Evolutionary conservation across 2,113 vertebrate species (phyloP).

Genomic region (Pterocles orientalis): DNA sequence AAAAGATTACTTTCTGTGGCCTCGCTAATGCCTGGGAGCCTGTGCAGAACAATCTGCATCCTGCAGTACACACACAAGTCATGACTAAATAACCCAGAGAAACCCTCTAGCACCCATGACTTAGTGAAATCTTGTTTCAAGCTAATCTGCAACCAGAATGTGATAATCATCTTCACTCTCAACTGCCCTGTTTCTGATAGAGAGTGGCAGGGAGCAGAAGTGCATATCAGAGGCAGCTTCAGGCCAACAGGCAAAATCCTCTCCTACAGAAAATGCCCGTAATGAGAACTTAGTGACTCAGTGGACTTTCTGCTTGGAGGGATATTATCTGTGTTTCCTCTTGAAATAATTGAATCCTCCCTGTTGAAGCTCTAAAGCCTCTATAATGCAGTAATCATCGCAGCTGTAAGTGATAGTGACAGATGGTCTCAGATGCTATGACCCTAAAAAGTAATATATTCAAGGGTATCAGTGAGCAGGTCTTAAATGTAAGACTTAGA

Average conservation of each 20-base stretch:
- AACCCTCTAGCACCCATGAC: neutral
- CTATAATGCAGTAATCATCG: neutral
- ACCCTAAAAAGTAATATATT: neutral
- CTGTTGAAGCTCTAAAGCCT: neutral
- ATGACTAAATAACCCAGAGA: slow-evolving; percentile 27
- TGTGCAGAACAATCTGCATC: slow-evolving; percentile 5
- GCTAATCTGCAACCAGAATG: slow-evolving; percentile 9
- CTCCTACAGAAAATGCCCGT: neutral
- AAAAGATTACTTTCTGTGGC: slow-evolving; percentile 28
- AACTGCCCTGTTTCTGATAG: neutral
- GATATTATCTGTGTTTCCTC: neutral
- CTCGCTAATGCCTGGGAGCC: neutral
- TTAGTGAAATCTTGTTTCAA: slow-evolving; percentile 44
- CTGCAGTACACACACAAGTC: neutral
- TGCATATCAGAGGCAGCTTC: neutral
- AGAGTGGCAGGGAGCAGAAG: neutral
- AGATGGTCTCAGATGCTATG: neutral
- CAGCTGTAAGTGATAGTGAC: neutral
- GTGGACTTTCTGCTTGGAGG: neutral
- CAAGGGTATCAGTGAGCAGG: neutral
- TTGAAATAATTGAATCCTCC: neutral
- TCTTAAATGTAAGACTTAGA: neutral
- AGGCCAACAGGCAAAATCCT: neutral
- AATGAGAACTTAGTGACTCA: slow-evolving; percentile 15
- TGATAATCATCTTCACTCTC: neutral